Percentiles rank a stretch among this genome's conserved stretches.
Evolutionary conservation across 1,140 invertebrate genomes (phyloP).

Genomic region (Caenorhabditis briggsae): DNA sequence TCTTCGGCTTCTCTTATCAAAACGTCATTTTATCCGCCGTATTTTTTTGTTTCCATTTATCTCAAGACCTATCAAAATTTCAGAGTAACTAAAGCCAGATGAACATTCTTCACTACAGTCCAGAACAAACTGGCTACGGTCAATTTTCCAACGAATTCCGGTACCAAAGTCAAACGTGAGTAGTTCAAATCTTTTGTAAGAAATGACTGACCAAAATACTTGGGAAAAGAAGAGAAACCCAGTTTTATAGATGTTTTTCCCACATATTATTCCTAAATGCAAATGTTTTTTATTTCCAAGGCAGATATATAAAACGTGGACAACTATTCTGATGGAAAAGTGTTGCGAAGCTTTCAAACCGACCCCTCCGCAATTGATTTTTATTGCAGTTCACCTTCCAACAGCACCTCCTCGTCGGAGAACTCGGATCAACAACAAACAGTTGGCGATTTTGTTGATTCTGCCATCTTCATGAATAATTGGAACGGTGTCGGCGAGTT

Average conservation of each 20-base stretch:
- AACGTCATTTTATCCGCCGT: conserved; percentile 14
- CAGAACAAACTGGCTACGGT: conserved; percentile 5
- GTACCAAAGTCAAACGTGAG: conserved; percentile 39
- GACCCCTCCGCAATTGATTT: not conserved
- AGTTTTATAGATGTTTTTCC: not conserved
- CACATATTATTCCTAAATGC: not conserved
- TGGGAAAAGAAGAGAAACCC: too few species aligned
- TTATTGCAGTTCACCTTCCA: conserved; percentile 13
- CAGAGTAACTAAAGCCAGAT: not conserved
- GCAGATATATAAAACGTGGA: not conserved
- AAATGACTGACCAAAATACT: too few species aligned
- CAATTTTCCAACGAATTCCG: conserved; percentile 29
- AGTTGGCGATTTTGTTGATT: conserved; percentile 7
- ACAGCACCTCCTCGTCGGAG: conserved; percentile 37
- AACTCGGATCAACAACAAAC: conserved; percentile 42
- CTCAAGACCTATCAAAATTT: not conserved
- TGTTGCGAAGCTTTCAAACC: not conserved
- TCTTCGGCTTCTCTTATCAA: not conserved
- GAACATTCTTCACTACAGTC: conserved; percentile 47
- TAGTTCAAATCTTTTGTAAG: not conserved
- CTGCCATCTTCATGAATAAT: not conserved
- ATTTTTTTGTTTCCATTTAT: not conserved
- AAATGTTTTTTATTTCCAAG: not conserved
- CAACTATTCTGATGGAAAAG: not conserved
- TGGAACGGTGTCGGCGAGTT: conserved; percentile 31